phyloP scores from a whole-genome alignment of 2,113 vertebrate species.

The Oncorhynchus nerka region DNA sequence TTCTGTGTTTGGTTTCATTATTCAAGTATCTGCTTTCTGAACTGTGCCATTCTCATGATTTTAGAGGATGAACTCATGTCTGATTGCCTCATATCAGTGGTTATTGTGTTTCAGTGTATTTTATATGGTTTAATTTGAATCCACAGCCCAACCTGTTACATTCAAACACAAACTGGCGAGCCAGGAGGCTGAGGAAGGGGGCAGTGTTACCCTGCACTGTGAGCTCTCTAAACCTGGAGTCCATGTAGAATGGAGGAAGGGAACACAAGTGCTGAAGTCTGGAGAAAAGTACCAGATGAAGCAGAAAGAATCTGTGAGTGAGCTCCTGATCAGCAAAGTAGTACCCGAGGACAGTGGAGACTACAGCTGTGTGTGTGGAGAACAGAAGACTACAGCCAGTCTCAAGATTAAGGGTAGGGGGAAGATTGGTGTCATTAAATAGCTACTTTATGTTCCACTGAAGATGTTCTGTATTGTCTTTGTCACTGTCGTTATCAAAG shows the following conservation, averaged over 20 bases:
- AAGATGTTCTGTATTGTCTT: too few species aligned
- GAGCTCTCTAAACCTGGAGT: slow-evolving; percentile 72
- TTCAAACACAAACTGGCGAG: slow-evolving; percentile 71
- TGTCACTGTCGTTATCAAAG: too few species aligned
- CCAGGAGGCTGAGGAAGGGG: slow-evolving; percentile 74
- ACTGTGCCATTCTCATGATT: slow-evolving; percentile 29
- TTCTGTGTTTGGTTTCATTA: too few species aligned
- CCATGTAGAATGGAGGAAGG: slow-evolving; percentile 79
- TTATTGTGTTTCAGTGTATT: too few species aligned
- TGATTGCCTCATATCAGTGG: too few species aligned
- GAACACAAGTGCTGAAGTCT: slow-evolving; percentile 64
- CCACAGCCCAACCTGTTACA: slow-evolving; percentile 31
- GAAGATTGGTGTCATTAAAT: neutral
- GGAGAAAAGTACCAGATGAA: slow-evolving; percentile 70
- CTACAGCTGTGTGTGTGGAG: slow-evolving; percentile 72
- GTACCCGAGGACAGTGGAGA: slow-evolving; percentile 71
- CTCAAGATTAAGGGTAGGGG: slow-evolving; percentile 76
- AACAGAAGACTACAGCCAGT: slow-evolving; percentile 71
- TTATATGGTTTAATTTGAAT: too few species aligned
- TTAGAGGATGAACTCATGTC: too few species aligned
- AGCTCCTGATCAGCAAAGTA: slow-evolving; percentile 75
- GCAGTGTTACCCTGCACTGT: slow-evolving; percentile 69
- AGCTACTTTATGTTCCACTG: too few species aligned
- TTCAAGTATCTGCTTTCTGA: too few species aligned
- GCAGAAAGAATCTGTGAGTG: slow-evolving; percentile 57